Evolutionary conservation across 2,888 invertebrate species (phyloP), one percentile per base, ranked within the genome.

Genomic region (Ypsolopha scabrella): DNA sequence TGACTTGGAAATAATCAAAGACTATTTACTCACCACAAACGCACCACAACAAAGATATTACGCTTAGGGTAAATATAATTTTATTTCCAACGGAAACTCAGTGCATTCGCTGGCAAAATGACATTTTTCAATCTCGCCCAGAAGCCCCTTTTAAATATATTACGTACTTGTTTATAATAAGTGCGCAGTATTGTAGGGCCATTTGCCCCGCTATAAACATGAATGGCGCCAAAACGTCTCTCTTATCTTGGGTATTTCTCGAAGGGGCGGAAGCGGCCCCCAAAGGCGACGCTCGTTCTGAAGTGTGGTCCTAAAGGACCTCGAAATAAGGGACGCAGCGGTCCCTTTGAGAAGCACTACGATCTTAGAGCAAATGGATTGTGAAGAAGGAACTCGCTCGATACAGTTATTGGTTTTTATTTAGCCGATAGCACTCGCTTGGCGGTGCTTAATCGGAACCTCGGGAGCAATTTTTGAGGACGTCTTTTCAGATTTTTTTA

Each of bases 151-250:
- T 65, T 60, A 63, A 70, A 68, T 68, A 70, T 67, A 66, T 66
- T 66, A 58, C 68, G 63, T 71, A 70, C 77, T 83, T 83, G 78
- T 82, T 82, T 80, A 80, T 80, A 85, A 83, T 80, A 83, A 85
- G 82, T 78, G 66, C 75, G 78, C 75, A 74, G 75, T 80, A 80
- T 80, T 82, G 75, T 81, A 78, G 72, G 72, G 75, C 77, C 80
- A 82, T 85, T 86, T 81, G 78, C 74, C 79, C 77, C 64, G 80
- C 80, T 68, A 85, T 86, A 83, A 86, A 85, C 85, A 83, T 82
- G 80, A 86, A 86, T 83, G 81, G 85, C 75, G 81, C 76, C 81
- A 81, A 83, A 86, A 85, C 79, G 82, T 83, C 82, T 83, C 80
- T 83, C 86, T 86, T 86, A 86, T 86, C 86, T 85, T 72, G 81